phyloP scores from a whole-genome alignment of 2,797 vertebrate genomes.

The Heteromormyrus szaboi region DNA sequence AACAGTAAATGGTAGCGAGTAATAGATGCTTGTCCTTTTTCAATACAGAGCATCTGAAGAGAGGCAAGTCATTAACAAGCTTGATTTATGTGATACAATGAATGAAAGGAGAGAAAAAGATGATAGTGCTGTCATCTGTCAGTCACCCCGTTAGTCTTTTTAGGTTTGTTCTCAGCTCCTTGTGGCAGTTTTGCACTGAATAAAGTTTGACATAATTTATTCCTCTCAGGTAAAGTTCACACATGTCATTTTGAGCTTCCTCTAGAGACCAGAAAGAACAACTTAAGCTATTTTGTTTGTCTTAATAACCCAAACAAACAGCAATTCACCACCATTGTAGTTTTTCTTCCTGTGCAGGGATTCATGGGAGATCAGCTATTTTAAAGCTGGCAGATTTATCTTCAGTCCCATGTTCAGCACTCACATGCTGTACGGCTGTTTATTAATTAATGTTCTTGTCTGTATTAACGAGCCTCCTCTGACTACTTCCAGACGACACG shows the following conservation, averaged over 20 bases:
- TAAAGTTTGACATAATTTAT: neutral
- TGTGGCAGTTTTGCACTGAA: neutral
- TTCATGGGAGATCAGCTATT: neutral
- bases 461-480: slow-evolving; percentile 3
- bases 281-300: neutral
- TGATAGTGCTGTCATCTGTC: neutral
- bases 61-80: neutral
- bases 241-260: neutral
- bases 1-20: neutral
- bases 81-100: slow-evolving; percentile 1
- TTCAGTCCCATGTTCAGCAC: neutral
- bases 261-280: neutral
- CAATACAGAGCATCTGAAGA: neutral
- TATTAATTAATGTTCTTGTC: neutral
- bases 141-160: neutral
- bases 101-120: neutral
- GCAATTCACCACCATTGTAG: neutral
- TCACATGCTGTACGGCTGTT: neutral
- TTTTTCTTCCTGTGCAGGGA: neutral
- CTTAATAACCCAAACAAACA: neutral
- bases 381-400: neutral
- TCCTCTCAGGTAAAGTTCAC: neutral
- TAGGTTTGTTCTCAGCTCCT: neutral
- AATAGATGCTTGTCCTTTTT: slow-evolving; percentile 11
- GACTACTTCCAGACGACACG: neutral